phyloP scores from a whole-genome alignment of 2,797 vertebrate genomes.

The Podarcis lilfordi region DNA sequence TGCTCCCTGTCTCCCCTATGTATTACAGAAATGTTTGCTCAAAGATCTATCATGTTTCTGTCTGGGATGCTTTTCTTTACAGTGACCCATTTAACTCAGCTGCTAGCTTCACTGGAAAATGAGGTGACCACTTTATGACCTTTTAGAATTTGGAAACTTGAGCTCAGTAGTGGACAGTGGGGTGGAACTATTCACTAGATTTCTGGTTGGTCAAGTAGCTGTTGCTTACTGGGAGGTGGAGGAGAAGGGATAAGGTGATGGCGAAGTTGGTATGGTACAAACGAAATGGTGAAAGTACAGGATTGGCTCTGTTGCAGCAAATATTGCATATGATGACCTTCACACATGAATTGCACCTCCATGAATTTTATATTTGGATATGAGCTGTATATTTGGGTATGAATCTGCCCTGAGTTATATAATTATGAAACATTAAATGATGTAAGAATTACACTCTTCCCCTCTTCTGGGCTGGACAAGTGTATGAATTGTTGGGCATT shows the following conservation, averaged over 20 bases:
- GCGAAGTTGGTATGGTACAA: too few species aligned
- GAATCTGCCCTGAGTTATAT: background rate
- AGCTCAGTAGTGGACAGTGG: too few species aligned
- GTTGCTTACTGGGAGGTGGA: too few species aligned
- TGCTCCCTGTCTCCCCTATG: background rate
- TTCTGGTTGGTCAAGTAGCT: too few species aligned
- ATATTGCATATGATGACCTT: background rate
- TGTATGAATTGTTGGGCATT: background rate
- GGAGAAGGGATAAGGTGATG: too few species aligned
- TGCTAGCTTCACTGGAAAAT: background rate
- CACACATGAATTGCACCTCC: background rate
- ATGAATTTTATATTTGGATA: too few species aligned
- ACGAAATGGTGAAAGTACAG: too few species aligned
- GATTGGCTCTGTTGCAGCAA: background rate
- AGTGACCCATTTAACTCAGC: background rate
- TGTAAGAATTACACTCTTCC: background rate
- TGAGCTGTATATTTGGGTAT: too few species aligned
- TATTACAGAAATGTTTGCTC: background rate
- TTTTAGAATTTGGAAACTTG: background rate
- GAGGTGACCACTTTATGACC: background rate
- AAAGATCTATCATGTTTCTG: background rate
- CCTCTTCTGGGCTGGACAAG: background rate
- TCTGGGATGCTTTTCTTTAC: background rate
- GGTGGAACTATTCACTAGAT: too few species aligned
- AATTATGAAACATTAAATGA: background rate